A percentile compares a stretch with the other conserved stretches of the same genome.
Evolutionary conservation across 37 sponge, comb jelly and placozoan species (phyloP).

Genomic region (Aplysina aerophoba): DNA sequence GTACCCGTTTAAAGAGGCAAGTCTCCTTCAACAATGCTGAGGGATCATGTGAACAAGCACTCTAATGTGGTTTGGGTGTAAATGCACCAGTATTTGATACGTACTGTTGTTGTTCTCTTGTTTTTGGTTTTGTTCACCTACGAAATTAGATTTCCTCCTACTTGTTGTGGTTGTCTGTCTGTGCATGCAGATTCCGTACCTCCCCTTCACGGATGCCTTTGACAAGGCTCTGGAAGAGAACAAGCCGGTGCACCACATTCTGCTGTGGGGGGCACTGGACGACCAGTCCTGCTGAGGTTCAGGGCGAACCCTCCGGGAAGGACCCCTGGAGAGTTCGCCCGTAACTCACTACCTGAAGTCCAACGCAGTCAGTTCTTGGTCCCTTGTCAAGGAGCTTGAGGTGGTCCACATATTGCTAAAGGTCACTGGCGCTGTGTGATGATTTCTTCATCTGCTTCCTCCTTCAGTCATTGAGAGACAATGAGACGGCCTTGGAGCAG

Average conservation of each 20-base stretch:
- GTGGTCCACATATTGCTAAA: too few species aligned
- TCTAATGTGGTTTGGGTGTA: too few species aligned
- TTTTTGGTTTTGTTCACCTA: too few species aligned
- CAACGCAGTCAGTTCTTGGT: conserved; percentile 81
- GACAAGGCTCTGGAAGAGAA: conserved; percentile 51
- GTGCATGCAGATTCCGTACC: conserved; percentile 72
- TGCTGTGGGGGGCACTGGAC: conserved; percentile 94
- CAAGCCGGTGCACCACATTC: conserved; percentile 84
- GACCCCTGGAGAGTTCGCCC: conserved; percentile 90
- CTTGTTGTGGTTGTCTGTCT: too few species aligned
- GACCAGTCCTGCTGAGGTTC: conserved; percentile 99
- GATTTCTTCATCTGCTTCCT: too few species aligned
- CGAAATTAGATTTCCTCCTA: too few species aligned
- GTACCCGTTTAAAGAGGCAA: conserved; percentile 87
- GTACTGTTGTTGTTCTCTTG: too few species aligned
- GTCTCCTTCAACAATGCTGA: background rate
- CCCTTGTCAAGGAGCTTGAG: conserved; percentile 80
- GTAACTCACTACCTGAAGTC: conserved; percentile 66
- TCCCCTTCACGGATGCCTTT: conserved; percentile 77
- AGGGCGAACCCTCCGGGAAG: conserved; percentile 92
- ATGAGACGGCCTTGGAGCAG: conserved; percentile 32
- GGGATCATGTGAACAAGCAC: too few species aligned
- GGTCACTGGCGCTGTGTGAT: too few species aligned
- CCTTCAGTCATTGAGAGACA: conserved; percentile 51
- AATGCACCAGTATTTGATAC: too few species aligned